These are phyloP conservation scores for Sipha flava DNA, from an alignment of 1,140 invertebrate species.

Conservation along the genomic window DNA sequence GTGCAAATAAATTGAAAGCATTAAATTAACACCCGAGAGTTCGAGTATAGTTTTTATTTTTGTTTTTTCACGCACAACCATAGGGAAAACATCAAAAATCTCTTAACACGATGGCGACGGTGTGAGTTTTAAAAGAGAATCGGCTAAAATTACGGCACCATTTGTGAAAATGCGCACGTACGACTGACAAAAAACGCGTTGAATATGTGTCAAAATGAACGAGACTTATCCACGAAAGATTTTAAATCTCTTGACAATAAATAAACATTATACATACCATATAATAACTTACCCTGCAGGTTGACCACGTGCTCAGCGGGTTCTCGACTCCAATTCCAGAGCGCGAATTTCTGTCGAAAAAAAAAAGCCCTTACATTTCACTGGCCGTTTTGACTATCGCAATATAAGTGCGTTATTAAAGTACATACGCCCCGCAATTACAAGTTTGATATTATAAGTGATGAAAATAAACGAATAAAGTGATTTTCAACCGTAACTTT, in stretches of 20 bases:
- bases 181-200: background rate
- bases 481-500: too few species aligned
- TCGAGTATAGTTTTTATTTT: background rate
- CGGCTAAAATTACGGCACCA: background rate
- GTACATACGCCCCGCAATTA: too few species aligned
- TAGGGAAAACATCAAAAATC: constrained; percentile 3
- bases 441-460: too few species aligned
- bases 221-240: background rate
- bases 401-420: too few species aligned
- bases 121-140: background rate
- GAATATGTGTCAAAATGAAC: background rate
- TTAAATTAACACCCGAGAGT: background rate
- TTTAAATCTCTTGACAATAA: constrained; percentile 2
- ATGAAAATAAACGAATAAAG: too few species aligned
- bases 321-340: background rate
- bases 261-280: too few species aligned
- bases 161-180: constrained; percentile 11
- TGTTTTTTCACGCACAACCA: background rate
- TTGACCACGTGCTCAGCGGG: background rate
- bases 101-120: background rate
- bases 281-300: background rate
- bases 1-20: background rate
- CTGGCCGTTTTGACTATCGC: too few species aligned
- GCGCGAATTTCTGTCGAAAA: background rate
- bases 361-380: too few species aligned